Evolutionary conservation across 2,888 invertebrate species (phyloP), one percentile per base, ranked within the genome.

Genomic region (Rugalucina vietnamica): DNA sequence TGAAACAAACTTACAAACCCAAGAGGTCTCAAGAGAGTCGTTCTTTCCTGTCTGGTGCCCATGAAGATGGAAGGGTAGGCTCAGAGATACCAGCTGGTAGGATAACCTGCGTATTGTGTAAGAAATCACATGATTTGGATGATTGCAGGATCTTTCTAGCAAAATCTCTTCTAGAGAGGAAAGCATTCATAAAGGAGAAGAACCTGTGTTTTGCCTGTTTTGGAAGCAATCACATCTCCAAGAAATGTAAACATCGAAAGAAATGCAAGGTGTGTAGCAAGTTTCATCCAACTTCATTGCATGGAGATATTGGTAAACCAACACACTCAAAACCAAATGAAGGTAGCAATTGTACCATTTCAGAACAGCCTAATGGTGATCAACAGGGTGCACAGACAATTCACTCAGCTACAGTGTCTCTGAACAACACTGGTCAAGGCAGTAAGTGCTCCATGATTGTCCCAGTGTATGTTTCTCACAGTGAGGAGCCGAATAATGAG

Each of bases 401-500:
- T 36, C 70, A 70, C 36, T 18, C 36, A 36, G 70, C 36, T 27
- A 37, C 70, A 12, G 70, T 70, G 36, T 70, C 36, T 70, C 39
- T 39, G 1, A 36, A 24, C 21, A 70, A 21, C 21, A n/a, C 5
- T 1, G 70, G 21, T 21, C 32, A 43, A 50, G 54, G 10, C 24
- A 60, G 60, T 8, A 12, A 60, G 8, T 12, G 60, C 60, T 60
- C 74, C 36, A 27, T 74, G 49, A 79, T 74, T 27, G 14, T 79
- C 27, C 74, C 74, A 24, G 85, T 88, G 18, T 85, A 79, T 74
- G 29, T 88, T 1, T 82, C 84, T 8, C 73, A 60, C 50, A 29
- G 24, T 18, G 39, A 77, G 18, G 72, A 76, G 0, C 88, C 84
- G 0, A 54, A 79, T 8, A 70, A 54, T 34, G 87, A 87, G 71